A percentile compares a stretch with the other conserved stretches of the same genome.
Evolutionary conservation across 2,113 vertebrate species (phyloP).

Genomic region (Gymnorhina tibicen): DNA sequence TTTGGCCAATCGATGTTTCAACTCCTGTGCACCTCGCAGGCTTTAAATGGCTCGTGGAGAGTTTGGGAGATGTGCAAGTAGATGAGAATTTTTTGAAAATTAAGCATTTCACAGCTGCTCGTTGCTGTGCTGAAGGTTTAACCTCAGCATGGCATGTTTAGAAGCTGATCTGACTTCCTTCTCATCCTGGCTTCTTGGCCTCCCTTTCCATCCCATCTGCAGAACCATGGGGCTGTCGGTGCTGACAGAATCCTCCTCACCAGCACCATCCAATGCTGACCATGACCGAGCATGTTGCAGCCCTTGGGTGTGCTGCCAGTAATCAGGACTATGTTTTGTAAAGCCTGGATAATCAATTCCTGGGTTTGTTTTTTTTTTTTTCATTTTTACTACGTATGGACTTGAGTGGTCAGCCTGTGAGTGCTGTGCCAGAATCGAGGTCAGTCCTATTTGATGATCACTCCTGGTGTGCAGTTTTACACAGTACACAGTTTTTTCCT

Average conservation of each 20-base stretch:
- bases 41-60: background rate
- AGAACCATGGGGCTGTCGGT: fast-evolving
- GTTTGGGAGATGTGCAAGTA: background rate
- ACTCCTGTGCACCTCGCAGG: background rate
- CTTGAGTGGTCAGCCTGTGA: fast-evolving
- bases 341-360: background rate
- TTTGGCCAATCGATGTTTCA: background rate
- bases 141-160: background rate
- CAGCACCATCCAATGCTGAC: background rate
- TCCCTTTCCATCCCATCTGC: fast-evolving
- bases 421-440: background rate
- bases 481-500: background rate
- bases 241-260: background rate
- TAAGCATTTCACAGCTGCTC: background rate
- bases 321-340: background rate
- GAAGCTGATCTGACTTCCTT: background rate
- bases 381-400: fast-evolving
- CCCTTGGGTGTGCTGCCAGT: background rate
- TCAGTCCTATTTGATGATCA: fast-evolving
- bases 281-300: background rate
- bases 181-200: background rate
- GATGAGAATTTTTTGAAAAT: background rate
- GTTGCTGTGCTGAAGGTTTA: background rate
- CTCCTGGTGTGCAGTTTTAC: background rate
- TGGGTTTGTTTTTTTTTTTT: background rate